Base-by-base conservation (phyloP, 2,888 invertebrate species). In the Osmoderma eremita region DNA sequence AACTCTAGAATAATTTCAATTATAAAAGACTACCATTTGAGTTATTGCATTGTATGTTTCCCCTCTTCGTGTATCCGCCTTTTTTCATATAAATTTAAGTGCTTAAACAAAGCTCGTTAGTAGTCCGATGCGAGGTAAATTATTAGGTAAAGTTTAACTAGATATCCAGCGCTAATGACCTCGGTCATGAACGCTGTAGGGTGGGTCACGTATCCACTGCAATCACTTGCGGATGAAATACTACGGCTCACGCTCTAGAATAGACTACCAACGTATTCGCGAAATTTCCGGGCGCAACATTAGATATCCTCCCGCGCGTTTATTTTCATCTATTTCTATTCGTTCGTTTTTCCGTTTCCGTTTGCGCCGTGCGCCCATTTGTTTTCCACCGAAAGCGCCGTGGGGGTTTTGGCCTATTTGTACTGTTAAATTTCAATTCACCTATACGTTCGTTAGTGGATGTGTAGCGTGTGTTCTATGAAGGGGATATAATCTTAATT, bases 111-210 rank as follows among this genome's bases (percentile, higher is more conserved):
- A 38, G 3, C 18, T 38, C 38, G 38, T 53, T 53, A 53, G 53
- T 12, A 53, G 15, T 53, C 53, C n/a, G 20, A 15, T 53, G 18
- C 53, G 18, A 18, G 10, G 38, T 53, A 53, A 53, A 53, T 53
- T 53, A 38, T 53, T 53, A 18, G 38, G 38, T 38, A 53, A 53
- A 53, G 38, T 53, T 53, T 53, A 53, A 38, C 38, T 36, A 53
- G 38, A 38, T 36, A 53, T 53, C 38, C 36, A 17, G 38, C 38
- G 36, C 53, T 53, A 53, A 53, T 53, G 53, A 53, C 53, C 53
- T 38, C 8, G 38, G 38, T 53, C 53, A 53, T 53, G 53, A 53
- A 38, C 53, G n/a, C 38, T 5, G 24, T 8, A 17, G 53, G 53
- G 53, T 38, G 53, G 38, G 53, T 53, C 53, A 53, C 53, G 53